Evolutionary conservation across 2,113 vertebrate genomes (phyloP).

Genomic region (Pteropus alecto): DNA sequence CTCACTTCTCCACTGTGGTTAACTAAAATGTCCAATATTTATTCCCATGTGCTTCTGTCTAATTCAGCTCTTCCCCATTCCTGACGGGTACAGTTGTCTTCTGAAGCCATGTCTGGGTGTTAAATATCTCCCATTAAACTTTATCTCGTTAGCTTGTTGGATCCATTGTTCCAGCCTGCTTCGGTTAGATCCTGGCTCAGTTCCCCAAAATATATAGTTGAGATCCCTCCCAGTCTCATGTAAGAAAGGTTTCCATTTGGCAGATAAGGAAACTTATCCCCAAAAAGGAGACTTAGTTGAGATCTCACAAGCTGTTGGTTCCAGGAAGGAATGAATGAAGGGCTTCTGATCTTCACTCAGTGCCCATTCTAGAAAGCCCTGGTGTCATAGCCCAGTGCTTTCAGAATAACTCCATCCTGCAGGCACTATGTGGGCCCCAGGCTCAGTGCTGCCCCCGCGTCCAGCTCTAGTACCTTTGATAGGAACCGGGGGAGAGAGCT

Average conservation of each 20-base stretch:
- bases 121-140: conserved; percentile 6
- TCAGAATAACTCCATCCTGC: neutral
- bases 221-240: neutral
- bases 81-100: neutral
- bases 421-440: neutral
- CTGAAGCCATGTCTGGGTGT: neutral
- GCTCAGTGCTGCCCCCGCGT: neutral
- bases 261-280: neutral
- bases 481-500: neutral
- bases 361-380: neutral
- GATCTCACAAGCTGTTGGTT: neutral
- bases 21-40: neutral
- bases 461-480: neutral
- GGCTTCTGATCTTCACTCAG: neutral
- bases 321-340: neutral
- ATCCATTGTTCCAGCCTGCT: neutral
- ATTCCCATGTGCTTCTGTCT: neutral
- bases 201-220: conserved; percentile 2
- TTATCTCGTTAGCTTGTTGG: neutral
- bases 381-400: neutral
- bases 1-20: neutral
- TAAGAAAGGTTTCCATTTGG: neutral
- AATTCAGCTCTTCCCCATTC: neutral
- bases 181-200: neutral
- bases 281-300: neutral